These are phyloP conservation scores for Cebus imitator DNA, from an alignment of 2,113 vertebrate species.

Conservation along the genomic window DNA sequence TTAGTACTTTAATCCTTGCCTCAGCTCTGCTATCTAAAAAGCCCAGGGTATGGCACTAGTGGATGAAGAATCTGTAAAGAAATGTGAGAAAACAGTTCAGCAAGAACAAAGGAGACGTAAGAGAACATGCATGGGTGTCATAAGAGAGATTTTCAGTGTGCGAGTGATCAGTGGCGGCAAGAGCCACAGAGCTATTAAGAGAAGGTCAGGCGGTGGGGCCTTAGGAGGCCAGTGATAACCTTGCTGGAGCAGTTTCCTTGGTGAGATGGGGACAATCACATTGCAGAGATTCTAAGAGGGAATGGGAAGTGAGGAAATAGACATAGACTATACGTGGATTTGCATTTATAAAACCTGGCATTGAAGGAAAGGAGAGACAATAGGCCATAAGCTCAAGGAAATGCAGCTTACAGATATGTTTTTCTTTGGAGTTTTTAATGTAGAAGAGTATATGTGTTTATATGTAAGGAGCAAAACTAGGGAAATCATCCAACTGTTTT, in stretches of 20 bases:
- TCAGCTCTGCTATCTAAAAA: background rate
- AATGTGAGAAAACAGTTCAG: background rate
- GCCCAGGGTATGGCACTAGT: background rate
- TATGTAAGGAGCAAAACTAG: background rate
- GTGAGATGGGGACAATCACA: background rate
- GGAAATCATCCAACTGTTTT: background rate
- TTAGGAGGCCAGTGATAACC: background rate
- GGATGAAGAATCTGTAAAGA: background rate
- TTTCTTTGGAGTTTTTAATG: background rate
- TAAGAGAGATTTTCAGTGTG: background rate
- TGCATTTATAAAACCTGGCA: background rate
- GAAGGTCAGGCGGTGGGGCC: background rate
- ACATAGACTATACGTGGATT: background rate
- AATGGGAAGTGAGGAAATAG: background rate
- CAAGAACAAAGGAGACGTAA: background rate
- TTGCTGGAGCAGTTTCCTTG: background rate
- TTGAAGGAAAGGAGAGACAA: background rate
- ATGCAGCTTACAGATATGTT: background rate
- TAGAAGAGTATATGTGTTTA: background rate
- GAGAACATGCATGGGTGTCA: background rate
- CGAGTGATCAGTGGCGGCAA: background rate
- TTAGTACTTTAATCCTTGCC: background rate
- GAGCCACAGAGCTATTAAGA: background rate
- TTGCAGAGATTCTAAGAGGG: background rate
- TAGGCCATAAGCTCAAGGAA: background rate